Evolutionary conservation across 2,797 vertebrate species (phyloP).

Genomic region (Hephaestus fuliginosus): DNA sequence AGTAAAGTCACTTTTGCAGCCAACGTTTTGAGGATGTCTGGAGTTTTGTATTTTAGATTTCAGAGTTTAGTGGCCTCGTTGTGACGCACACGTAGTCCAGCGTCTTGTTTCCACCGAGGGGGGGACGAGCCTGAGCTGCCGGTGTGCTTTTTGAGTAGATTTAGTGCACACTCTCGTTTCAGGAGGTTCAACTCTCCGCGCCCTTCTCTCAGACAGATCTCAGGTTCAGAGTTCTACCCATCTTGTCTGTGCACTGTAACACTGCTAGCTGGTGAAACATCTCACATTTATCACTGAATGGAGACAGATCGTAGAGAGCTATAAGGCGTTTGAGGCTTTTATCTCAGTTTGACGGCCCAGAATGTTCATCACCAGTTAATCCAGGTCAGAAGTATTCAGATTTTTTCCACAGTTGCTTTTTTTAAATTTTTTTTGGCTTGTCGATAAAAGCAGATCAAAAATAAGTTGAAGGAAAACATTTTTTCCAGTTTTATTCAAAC

Average conservation of each 20-base stretch:
- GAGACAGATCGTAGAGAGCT: constrained; percentile 9
- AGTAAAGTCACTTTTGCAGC: constrained; percentile 84
- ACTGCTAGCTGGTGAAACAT: constrained; percentile 35
- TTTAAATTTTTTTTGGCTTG: constrained; percentile 3
- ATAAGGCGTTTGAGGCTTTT: constrained; percentile 6
- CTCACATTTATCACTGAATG: constrained; percentile 13
- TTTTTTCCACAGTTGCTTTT: constrained; percentile 1
- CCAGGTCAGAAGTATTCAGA: background rate
- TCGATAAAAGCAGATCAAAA: constrained; percentile 27
- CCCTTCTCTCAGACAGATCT: constrained; percentile 55
- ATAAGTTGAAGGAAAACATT: constrained; percentile 18
- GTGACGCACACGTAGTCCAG: constrained; percentile 27
- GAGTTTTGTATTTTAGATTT: constrained; percentile 71
- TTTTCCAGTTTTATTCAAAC: constrained; percentile 11
- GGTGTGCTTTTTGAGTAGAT: constrained; percentile 38
- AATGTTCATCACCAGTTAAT: constrained; percentile 18
- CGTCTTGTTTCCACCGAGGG: constrained; percentile 16
- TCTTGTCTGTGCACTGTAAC: constrained; percentile 34
- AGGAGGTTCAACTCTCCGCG: constrained; percentile 18
- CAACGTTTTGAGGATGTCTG: constrained; percentile 72
- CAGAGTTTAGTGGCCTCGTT: constrained; percentile 41
- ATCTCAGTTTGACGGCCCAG: constrained; percentile 37
- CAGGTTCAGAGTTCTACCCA: constrained; percentile 59
- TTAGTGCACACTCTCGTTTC: constrained; percentile 25
- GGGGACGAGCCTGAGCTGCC: constrained; percentile 45